Evolutionary conservation across 2,113 vertebrate species (phyloP).

Genomic region (Eretmochelys imbricata): DNA sequence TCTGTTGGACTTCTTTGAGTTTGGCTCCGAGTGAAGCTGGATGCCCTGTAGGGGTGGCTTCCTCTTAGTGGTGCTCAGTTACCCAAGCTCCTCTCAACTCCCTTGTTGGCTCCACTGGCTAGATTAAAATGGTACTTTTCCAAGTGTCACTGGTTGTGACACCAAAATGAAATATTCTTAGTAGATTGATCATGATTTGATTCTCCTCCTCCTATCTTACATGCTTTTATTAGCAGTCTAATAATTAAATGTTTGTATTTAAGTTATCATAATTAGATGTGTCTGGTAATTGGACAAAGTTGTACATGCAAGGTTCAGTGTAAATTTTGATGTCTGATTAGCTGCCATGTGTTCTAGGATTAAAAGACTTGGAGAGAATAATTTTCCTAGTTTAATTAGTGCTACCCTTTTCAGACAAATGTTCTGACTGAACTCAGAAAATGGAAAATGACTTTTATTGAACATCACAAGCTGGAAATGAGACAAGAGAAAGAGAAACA

Average conservation of each 20-base stretch:
- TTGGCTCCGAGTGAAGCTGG: background rate
- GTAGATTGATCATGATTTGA: background rate
- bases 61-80: background rate
- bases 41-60: background rate
- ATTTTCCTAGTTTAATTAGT: background rate
- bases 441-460: constrained; percentile 89
- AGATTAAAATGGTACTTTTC: background rate
- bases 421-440: constrained; percentile 90
- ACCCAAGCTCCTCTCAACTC: background rate
- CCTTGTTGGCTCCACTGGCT: background rate
- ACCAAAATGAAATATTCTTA: background rate
- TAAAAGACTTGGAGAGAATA: background rate
- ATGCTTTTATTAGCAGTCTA: background rate
- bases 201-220: background rate
- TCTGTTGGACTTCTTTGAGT: background rate
- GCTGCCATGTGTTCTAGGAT: background rate
- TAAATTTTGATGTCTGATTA: background rate
- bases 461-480: constrained; percentile 89
- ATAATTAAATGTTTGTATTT: background rate
- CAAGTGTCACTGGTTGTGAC: background rate
- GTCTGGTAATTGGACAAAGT: background rate
- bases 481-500: constrained; percentile 87
- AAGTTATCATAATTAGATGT: background rate
- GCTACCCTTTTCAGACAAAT: constrained; percentile 82
- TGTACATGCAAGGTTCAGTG: background rate